These are phyloP conservation scores for Drosophila santomea DNA, from an alignment of 1,140 invertebrate species.

Conservation along the genomic window DNA sequence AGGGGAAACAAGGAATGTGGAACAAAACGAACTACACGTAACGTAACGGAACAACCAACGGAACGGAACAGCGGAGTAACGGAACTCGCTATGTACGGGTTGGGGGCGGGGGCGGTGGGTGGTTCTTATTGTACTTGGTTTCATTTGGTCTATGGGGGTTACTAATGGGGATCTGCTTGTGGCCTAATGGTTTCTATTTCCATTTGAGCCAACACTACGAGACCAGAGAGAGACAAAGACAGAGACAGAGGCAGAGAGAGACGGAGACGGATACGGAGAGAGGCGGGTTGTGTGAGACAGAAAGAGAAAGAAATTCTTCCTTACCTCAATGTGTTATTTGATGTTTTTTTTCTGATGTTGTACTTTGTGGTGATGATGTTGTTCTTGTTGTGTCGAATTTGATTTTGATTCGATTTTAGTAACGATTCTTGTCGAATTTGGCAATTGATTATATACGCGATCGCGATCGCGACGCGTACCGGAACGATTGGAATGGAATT, in stretches of 20 bases:
- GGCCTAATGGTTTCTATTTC: slow-evolving; percentile 14
- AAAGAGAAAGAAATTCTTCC: slow-evolving; percentile 67
- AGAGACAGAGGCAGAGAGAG: slow-evolving; percentile 17
- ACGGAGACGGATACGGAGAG: slow-evolving; percentile 24
- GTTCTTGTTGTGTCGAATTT: slow-evolving; percentile 48
- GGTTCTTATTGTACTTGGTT: not conserved
- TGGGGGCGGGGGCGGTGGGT: no score
- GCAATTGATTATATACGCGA: slow-evolving; percentile 15
- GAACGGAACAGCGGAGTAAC: slow-evolving; percentile 27
- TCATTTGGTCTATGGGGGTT: slow-evolving; percentile 5
- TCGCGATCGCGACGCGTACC: slow-evolving; percentile 42
- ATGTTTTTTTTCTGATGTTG: slow-evolving; percentile 46
- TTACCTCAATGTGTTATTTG: slow-evolving; percentile 69
- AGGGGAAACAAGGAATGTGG: slow-evolving; percentile 38
- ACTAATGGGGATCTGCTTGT: not conserved
- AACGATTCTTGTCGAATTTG: slow-evolving; percentile 32
- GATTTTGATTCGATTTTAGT: slow-evolving; percentile 37
- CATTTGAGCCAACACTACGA: slow-evolving; percentile 40
- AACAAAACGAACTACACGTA: slow-evolving; percentile 43
- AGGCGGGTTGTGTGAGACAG: slow-evolving; percentile 50
- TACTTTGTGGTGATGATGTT: slow-evolving; percentile 35
- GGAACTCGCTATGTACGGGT: slow-evolving; percentile 28
- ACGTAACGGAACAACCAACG: slow-evolving; percentile 41
- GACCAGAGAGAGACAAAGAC: slow-evolving; percentile 38
- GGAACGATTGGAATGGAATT: slow-evolving; percentile 41